Conservation (phyloP, 1,140 invertebrate species). For the Limonius californicus region DNA sequence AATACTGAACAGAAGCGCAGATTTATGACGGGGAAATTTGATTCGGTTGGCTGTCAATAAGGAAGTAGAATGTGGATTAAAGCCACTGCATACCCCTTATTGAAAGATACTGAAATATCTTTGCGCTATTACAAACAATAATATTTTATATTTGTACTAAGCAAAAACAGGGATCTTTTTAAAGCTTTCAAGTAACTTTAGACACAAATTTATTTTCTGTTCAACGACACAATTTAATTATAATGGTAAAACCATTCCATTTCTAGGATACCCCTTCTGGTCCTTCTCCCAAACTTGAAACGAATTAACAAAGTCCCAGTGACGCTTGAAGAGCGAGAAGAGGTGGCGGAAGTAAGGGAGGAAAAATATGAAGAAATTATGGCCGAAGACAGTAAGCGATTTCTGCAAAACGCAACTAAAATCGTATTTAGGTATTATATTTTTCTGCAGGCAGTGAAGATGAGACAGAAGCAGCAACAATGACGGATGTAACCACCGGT, state of each 20-base stretch:
- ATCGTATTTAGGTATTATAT: neutral
- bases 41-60: no score
- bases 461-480: slow-evolving; percentile 26
- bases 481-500: slow-evolving; percentile 22
- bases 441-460: slow-evolving; percentile 25
- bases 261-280: slow-evolving; percentile 49
- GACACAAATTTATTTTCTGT: no score
- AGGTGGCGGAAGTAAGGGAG: slow-evolving; percentile 28
- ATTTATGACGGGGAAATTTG: no score
- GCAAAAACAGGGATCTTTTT: no score
- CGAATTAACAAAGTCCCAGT: slow-evolving; percentile 51
- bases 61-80: no score
- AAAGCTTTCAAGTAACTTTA: no score
- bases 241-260: neutral
- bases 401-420: neutral
- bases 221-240: no score
- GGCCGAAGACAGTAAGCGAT: slow-evolving; percentile 34
- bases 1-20: no score
- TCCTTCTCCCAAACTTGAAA: slow-evolving; percentile 49
- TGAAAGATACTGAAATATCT: no score
- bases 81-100: no score
- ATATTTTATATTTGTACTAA: no score
- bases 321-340: slow-evolving; percentile 50
- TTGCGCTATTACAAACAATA: no score
- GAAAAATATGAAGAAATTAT: slow-evolving; percentile 36